phyloP scores from a whole-genome alignment of 2,113 vertebrate genomes.

The Calyptommatus sinebrachiatus region DNA sequence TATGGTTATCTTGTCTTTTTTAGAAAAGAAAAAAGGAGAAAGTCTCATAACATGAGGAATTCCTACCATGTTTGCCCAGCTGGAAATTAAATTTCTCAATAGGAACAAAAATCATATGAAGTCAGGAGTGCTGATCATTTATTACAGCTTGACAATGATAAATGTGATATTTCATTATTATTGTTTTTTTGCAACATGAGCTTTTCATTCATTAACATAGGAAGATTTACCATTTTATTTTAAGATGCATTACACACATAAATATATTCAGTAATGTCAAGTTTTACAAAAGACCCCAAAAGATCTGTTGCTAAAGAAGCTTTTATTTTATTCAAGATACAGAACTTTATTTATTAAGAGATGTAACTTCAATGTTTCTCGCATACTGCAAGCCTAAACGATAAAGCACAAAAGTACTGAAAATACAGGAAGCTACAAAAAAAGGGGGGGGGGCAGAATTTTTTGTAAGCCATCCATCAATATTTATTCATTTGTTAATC shows the following conservation, averaged over 20 bases:
- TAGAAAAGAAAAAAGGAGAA: not conserved
- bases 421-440: not conserved
- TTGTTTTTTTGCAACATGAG: not conserved
- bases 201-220: not conserved
- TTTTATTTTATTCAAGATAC: not conserved
- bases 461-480: not conserved
- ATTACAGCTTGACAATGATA: not conserved
- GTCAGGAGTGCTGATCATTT: not conserved
- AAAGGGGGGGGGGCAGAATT: not conserved
- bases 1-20: not conserved
- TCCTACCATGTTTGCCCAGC: not conserved
- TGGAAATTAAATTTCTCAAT: slow-evolving; percentile 4
- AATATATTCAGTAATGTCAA: not conserved
- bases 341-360: not conserved
- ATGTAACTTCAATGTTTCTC: not conserved
- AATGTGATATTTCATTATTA: not conserved
- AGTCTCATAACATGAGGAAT: not conserved
- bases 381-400: not conserved
- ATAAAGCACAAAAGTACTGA: no score
- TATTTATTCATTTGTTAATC: no score
- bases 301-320: not conserved
- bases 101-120: not conserved
- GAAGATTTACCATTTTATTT: not conserved
- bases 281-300: not conserved
- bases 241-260: not conserved